Evolutionary conservation across 92 coral and sea anemone species (phyloP).

Genomic region (Ricordea florida): DNA sequence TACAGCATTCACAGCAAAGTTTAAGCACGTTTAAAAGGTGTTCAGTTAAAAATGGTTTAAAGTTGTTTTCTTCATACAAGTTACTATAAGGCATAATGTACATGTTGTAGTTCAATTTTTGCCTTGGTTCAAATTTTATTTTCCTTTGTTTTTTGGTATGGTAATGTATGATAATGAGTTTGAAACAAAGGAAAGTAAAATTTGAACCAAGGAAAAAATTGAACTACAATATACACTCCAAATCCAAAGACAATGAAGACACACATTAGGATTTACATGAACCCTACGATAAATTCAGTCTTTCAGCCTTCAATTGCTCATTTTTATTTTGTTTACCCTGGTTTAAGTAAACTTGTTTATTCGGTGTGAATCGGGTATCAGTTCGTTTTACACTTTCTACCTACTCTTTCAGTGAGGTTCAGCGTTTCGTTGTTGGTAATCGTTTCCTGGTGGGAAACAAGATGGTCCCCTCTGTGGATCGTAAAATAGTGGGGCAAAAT

Average conservation of each 20-base stretch:
- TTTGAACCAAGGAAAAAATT: no score
- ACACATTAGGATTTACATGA: background rate
- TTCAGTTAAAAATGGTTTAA: background rate
- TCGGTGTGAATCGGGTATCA: background rate
- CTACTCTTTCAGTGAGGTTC: background rate
- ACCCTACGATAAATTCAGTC: conserved; percentile 1
- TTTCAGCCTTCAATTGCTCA: background rate
- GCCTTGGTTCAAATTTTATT: no score
- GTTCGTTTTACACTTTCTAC: background rate
- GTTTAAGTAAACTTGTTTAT: background rate
- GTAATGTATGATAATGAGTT: no score
- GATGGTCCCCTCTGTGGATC: background rate
- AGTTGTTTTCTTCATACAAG: background rate
- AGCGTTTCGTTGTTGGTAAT: background rate
- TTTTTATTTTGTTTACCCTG: background rate
- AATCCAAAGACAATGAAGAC: background rate
- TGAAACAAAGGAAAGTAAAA: no score
- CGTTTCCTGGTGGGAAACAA: background rate
- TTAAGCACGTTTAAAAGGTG: background rate
- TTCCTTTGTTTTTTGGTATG: no score
- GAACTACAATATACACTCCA: no score
- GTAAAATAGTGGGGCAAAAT: background rate
- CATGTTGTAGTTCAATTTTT: no score
- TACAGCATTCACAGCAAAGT: conserved; percentile 5
- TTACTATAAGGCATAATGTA: background rate